Percentiles rank a stretch among this genome's conserved stretches.
Evolutionary conservation across 2,888 invertebrate genomes (phyloP).

Genomic region (Euzophera pinguis): DNA sequence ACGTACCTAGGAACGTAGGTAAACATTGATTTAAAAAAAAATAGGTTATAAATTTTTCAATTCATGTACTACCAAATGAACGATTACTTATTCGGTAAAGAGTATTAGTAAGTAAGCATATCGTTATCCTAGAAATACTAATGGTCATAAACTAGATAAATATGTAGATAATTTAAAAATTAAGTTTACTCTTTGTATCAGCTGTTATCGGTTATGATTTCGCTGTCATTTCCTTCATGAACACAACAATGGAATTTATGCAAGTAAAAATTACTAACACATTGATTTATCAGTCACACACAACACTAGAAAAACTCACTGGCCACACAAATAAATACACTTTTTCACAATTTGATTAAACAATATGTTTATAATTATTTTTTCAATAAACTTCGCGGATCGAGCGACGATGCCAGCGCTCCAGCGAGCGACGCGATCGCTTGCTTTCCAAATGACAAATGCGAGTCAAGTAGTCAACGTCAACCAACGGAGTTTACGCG

Average conservation of each 20-base stretch:
- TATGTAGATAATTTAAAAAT: constrained; percentile 2
- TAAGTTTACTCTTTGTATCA: constrained; percentile 28
- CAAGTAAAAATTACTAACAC: constrained; percentile 29
- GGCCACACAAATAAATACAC: constrained; percentile 23
- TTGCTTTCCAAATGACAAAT: constrained; percentile 72
- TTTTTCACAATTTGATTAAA: constrained; percentile 30
- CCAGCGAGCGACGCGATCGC: constrained; percentile 43
- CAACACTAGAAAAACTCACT: constrained; percentile 28
- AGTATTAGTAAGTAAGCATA: too few relatives aligned
- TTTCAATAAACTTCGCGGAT: constrained; percentile 48
- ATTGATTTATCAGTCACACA: constrained; percentile 30
- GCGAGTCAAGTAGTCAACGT: too few relatives aligned
- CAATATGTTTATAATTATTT: constrained; percentile 29
- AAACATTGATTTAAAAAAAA: too few relatives aligned
- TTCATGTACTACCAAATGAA: too few relatives aligned
- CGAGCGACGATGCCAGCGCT: constrained; percentile 45
- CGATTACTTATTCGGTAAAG: too few relatives aligned
- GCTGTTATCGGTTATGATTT: constrained; percentile 50
- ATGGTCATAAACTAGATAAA: neutral
- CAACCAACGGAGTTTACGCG: constrained; percentile 42
- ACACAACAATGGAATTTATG: constrained; percentile 39
- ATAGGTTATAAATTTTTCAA: too few relatives aligned
- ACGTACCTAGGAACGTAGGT: too few relatives aligned
- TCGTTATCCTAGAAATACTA: neutral
- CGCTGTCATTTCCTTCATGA: constrained; percentile 57